phyloP scores from a whole-genome alignment of 2,797 vertebrate species.

The Fistularia commersonii region DNA sequence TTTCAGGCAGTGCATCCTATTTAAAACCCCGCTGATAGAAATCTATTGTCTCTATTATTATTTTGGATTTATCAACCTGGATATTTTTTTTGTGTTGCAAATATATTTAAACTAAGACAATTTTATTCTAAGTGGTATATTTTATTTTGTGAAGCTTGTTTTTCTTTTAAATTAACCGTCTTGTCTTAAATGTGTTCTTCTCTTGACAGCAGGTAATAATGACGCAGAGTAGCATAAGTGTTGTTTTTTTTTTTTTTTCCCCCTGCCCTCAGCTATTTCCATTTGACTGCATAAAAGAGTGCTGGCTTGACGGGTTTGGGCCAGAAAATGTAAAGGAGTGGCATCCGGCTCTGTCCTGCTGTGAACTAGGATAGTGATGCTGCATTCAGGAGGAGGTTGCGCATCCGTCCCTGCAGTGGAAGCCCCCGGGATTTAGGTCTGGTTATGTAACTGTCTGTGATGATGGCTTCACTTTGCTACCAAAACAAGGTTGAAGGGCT shows the following conservation, averaged over 20 bases:
- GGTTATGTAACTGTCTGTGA: slow-evolving; percentile 58
- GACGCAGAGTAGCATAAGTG: slow-evolving; percentile 7
- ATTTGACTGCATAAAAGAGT: slow-evolving; percentile 15
- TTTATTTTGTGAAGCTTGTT: too few relatives aligned
- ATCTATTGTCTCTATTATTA: too few relatives aligned
- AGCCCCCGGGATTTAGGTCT: slow-evolving; percentile 36
- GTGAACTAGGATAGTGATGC: slow-evolving; percentile 11
- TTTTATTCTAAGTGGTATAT: too few relatives aligned
- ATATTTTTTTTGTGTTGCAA: too few relatives aligned
- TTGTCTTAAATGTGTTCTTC: too few relatives aligned
- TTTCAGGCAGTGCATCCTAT: slow-evolving; percentile 27
- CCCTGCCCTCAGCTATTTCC: slow-evolving; percentile 15
- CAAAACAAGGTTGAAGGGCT: slow-evolving; percentile 35
- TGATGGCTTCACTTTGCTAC: slow-evolving; percentile 42
- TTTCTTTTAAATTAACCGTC: too few relatives aligned
- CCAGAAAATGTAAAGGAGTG: slow-evolving; percentile 4
- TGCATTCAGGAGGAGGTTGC: slow-evolving; percentile 25
- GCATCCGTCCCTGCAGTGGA: slow-evolving; percentile 30
- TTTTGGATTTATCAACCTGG: too few relatives aligned
- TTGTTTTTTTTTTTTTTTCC: slow-evolving; percentile 16
- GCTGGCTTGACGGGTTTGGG: slow-evolving; percentile 20
- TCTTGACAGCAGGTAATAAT: slow-evolving; percentile 3
- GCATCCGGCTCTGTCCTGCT: not conserved
- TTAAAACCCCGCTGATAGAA: slow-evolving; percentile 13
- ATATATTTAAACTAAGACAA: too few relatives aligned